phyloP scores from a whole-genome alignment of 2,797 vertebrate species.

The Liparis tanakae region DNA sequence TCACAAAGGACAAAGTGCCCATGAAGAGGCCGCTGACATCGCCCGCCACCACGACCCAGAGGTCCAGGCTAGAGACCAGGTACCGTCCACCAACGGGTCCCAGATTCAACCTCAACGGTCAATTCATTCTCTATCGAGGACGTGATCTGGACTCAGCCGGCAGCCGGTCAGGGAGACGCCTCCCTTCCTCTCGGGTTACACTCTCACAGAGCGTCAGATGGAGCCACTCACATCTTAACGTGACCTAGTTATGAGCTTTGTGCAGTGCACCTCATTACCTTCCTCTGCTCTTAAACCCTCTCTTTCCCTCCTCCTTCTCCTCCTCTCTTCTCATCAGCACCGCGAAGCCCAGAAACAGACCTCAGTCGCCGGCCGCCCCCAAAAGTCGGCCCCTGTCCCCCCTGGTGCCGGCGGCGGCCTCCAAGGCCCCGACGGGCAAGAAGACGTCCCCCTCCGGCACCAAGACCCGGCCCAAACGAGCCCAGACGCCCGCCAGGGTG shows the following conservation, averaged over 20 bases:
- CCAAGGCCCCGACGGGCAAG: conserved; percentile 73
- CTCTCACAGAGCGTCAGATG: conserved; percentile 23
- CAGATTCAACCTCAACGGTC: neutral
- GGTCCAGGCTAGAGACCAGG: conserved; percentile 80
- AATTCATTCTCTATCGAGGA: neutral
- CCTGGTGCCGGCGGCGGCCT: conserved; percentile 57
- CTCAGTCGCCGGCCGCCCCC: conserved; percentile 86
- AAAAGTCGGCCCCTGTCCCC: conserved; percentile 88
- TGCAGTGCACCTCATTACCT: conserved; percentile 10
- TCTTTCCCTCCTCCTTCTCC: neutral
- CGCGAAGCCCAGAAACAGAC: conserved; percentile 84
- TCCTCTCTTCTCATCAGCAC: conserved; percentile 66
- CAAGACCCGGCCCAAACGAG: conserved; percentile 85
- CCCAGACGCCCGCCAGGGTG: conserved; percentile 78
- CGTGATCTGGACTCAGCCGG: neutral
- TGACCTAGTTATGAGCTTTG: conserved; percentile 51
- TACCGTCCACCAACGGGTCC: conserved; percentile 40
- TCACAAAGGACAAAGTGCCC: conserved; percentile 87
- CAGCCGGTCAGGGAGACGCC: conserved; percentile 12
- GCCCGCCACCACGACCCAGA: conserved; percentile 53
- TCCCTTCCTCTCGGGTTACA: conserved; percentile 33
- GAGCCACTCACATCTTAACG: conserved; percentile 23
- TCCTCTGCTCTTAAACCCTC: neutral
- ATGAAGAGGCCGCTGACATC: conserved; percentile 85
- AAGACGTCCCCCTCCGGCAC: conserved; percentile 81